Percentiles rank a stretch among this genome's conserved stretches.
These are phyloP conservation scores for Argynnis bischoffii DNA, from an alignment of 2,888 invertebrate species.

Conservation along the genomic window DNA sequence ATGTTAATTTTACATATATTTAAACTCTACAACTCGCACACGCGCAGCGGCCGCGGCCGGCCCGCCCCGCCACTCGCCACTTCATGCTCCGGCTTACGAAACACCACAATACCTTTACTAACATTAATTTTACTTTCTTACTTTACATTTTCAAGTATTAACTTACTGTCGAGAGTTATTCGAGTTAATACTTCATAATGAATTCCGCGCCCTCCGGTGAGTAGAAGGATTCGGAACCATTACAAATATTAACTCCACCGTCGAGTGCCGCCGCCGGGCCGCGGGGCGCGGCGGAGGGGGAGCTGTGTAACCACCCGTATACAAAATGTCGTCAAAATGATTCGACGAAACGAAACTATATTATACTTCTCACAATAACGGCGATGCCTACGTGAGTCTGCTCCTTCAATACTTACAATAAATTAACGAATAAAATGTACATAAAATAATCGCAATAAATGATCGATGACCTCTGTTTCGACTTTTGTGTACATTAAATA, in stretches of 20 bases:
- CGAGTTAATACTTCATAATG: neutral
- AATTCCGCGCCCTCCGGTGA: neutral
- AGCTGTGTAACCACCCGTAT: constrained; percentile 29
- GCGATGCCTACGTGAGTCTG: constrained; percentile 49
- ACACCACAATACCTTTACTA: constrained; percentile 35
- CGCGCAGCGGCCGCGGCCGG: constrained; percentile 65
- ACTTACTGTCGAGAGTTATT: constrained; percentile 10
- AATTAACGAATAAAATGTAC: constrained; percentile 17
- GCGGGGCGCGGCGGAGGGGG: constrained; percentile 46
- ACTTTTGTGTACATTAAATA: constrained; percentile 48
- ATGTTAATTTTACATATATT: constrained; percentile 78
- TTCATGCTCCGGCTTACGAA: constrained; percentile 47
- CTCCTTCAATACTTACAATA: constrained; percentile 44
- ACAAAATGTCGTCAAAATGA: constrained; percentile 37
- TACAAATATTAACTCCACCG: neutral
- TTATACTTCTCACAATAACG: constrained; percentile 73
- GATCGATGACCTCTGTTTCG: constrained; percentile 38
- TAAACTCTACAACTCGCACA: constrained; percentile 75
- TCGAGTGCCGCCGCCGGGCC: neutral
- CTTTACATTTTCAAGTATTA: constrained; percentile 11
- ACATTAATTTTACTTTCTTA: constrained; percentile 20
- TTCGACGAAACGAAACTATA: constrained; percentile 56
- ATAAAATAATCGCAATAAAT: constrained; percentile 34
- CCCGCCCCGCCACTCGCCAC: constrained; percentile 39
- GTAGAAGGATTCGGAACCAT: no score